Percentiles rank a stretch among this genome's conserved stretches.
phyloP scores from a whole-genome alignment of 2,113 vertebrate genomes.

The Alosa alosa region DNA sequence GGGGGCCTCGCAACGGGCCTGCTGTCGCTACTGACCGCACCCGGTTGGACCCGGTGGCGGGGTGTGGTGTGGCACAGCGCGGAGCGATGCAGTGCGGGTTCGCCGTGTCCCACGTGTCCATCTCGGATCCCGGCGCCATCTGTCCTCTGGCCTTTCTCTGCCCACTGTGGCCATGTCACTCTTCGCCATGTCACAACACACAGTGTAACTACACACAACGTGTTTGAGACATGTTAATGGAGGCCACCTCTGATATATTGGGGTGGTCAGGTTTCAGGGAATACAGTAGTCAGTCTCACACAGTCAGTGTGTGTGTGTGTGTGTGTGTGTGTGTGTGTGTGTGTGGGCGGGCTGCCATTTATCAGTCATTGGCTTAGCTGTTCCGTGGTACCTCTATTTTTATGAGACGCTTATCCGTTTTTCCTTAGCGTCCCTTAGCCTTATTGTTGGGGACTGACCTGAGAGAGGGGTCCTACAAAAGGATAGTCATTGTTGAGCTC shows the following conservation, averaged over 20 bases:
- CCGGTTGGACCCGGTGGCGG: not conserved
- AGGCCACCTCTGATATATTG: conserved; percentile 39
- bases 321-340: not conserved
- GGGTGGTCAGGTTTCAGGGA: not conserved
- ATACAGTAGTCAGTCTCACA: not conserved
- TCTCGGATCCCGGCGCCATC: conserved; percentile 66
- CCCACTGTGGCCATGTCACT: conserved; percentile 51
- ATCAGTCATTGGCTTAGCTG: not conserved
- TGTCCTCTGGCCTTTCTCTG: conserved; percentile 50
- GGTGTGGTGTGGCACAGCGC: conserved; percentile 27
- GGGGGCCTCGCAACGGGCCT: not conserved
- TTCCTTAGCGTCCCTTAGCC: not conserved
- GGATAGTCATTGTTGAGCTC: not conserved
- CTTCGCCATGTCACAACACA: conserved; percentile 51
- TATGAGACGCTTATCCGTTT: not conserved
- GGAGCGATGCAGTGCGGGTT: conserved; percentile 57
- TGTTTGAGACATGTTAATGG: conserved; percentile 47
- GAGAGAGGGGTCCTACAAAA: not conserved
- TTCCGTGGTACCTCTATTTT: not conserved
- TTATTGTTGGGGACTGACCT: not conserved
- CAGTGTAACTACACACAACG: conserved; percentile 61
- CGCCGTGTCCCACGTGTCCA: conserved; percentile 50
- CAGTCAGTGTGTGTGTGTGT: not conserved
- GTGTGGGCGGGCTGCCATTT: not conserved
- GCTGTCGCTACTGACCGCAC: not conserved